Evolutionary conservation across 2,888 invertebrate genomes (phyloP), one percentile per base, ranked within the genome.

Genomic region (Drosophila colorata): DNA sequence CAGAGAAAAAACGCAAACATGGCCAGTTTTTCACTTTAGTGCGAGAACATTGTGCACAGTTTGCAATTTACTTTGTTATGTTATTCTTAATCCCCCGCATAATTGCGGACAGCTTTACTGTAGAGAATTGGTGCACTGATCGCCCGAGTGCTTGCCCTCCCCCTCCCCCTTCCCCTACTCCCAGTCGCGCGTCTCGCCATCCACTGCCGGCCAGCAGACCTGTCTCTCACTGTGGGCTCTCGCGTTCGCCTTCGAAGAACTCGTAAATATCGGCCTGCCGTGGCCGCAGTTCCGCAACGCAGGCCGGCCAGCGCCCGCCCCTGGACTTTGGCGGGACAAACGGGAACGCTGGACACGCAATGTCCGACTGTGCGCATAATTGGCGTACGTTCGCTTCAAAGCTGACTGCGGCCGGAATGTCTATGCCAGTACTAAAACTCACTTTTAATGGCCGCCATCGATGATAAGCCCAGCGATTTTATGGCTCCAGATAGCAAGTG

Each of bases 401-500:
- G 59, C 69, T 49, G 69, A 63, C 58, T 41, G 61, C 46, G 64
- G 38, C 53, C 49, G 61, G 60, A 56, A 46, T 52, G 66, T 65
- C 71, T 63, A 68, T 76, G 57, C 66, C 67, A 60, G 75, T 69
- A 89, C 74, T 90, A 90, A 90, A 90, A 90, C 78, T 82, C 68
- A 77, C 82, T 81, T 90, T 91, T 91, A 90, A 91, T 90, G 85
- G 65, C 77, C 70, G 49, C 58, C 86, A 72, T 65, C 74, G 77
- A 84, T 80, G 86, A 90, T 90, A 90, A 90, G 87, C 76, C 85
- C 67, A 53, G 33, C 74, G 77, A 83, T 86, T 90, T 91, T 90
- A 90, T 86, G 84, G 79, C 82, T 74, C 70, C 70, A 81, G 87
- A 91, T 91, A 90, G 80, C 87, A 90, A 91, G 88, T 89, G 90